These are phyloP conservation scores for Scelioninae gen. 2 DNA, from an alignment of 2,888 invertebrate genomes.

Conservation along the genomic window DNA sequence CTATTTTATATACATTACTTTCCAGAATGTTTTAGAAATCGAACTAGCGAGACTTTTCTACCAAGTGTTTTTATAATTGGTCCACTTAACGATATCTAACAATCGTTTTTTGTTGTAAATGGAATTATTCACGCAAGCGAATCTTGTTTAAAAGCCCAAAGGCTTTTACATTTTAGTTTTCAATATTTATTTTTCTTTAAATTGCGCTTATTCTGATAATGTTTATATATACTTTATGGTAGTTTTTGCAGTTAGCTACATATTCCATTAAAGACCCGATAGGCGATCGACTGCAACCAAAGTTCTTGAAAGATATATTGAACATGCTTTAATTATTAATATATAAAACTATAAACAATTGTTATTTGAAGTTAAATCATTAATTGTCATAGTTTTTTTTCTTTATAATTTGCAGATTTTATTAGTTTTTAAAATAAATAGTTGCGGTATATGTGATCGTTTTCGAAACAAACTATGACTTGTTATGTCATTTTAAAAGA, in stretches of 20 bases:
- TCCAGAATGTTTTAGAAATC: conserved; percentile 2
- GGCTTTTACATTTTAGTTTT: conserved; percentile 25
- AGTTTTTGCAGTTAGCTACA: conserved; percentile 12
- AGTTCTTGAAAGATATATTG: not conserved
- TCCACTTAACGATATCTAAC: conserved; percentile 1
- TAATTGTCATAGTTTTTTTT: too few relatives aligned
- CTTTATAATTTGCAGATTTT: too few relatives aligned
- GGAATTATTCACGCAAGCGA: not conserved
- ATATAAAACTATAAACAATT: too few relatives aligned
- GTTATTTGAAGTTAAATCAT: too few relatives aligned
- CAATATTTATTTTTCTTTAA: conserved; percentile 10
- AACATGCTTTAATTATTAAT: conserved; percentile 8
- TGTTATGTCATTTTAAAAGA: conserved; percentile 12
- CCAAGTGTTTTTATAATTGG: conserved; percentile 9
- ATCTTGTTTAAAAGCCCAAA: conserved; percentile 10
- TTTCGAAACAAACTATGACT: too few relatives aligned
- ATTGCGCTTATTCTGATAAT: conserved; percentile 17
- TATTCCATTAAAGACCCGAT: not conserved
- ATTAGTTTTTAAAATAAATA: too few relatives aligned
- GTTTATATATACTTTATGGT: conserved; percentile 13
- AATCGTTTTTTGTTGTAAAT: conserved; percentile 21
- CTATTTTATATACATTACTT: too few relatives aligned
- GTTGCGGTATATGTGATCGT: too few relatives aligned
- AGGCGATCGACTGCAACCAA: not conserved
- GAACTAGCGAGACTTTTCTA: conserved; percentile 4